phyloP scores from a whole-genome alignment of 2,888 invertebrate genomes.

The Auanema freiburgensis region DNA sequence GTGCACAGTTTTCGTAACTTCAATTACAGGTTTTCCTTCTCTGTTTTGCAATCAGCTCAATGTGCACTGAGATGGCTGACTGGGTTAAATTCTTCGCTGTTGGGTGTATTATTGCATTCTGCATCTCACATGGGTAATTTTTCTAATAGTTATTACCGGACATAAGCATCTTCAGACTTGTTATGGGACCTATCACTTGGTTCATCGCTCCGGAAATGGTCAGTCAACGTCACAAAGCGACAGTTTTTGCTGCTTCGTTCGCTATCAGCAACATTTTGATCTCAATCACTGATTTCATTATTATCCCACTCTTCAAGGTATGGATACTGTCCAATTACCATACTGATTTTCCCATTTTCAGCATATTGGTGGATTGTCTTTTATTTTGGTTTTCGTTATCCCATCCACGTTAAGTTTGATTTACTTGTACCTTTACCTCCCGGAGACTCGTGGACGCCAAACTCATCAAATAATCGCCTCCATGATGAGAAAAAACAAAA shows the following conservation, averaged over 20 bases:
- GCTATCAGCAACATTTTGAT: conserved; percentile 56
- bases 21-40: conserved; percentile 32
- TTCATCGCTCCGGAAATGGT: conserved; percentile 59
- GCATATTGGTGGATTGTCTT: conserved; percentile 50
- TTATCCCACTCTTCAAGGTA: conserved; percentile 50
- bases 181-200: conserved; percentile 54
- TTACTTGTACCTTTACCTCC: conserved; percentile 50
- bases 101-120: conserved; percentile 42
- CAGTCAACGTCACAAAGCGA: conserved; percentile 53
- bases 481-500: conserved; percentile 25
- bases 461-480: conserved; percentile 44
- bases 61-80: conserved; percentile 17
- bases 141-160: not conserved
- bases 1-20: not conserved
- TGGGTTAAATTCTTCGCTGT: conserved; percentile 47
- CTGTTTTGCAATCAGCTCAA: conserved; percentile 47
- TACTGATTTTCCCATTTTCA: conserved; percentile 21
- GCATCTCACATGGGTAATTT: conserved; percentile 46
- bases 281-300: conserved; percentile 53
- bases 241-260: conserved; percentile 56
- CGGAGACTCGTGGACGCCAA: conserved; percentile 50
- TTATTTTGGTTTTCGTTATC: conserved; percentile 49
- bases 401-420: conserved; percentile 49
- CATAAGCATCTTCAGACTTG: conserved; percentile 33
- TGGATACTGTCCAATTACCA: conserved; percentile 4